These are phyloP conservation scores for Clanis bilineata DNA, from an alignment of 2,888 invertebrate genomes.

Conservation along the genomic window DNA sequence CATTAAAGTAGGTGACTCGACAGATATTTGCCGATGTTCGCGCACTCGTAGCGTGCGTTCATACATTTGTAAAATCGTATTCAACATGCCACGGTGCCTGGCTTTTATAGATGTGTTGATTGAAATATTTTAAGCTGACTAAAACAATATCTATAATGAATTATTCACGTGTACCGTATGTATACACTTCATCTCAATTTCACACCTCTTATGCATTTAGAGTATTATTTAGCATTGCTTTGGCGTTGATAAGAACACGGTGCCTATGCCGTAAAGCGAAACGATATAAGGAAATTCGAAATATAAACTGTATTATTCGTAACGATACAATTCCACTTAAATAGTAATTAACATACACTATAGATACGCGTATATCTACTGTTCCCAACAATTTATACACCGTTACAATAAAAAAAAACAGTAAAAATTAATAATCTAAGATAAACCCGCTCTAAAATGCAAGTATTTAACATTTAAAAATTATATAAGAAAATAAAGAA, in stretches of 20 bases:
- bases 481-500: too few relatives aligned
- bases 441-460: too few relatives aligned
- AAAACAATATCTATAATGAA: conserved; percentile 22
- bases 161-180: background rate
- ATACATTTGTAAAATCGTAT: conserved; percentile 32
- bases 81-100: conserved; percentile 60
- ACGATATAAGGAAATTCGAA: too few relatives aligned
- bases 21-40: background rate
- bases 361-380: too few relatives aligned
- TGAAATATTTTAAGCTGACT: conserved; percentile 56
- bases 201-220: background rate
- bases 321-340: too few relatives aligned
- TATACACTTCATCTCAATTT: background rate
- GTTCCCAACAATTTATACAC: too few relatives aligned
- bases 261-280: too few relatives aligned
- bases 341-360: too few relatives aligned
- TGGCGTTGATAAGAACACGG: background rate
- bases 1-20: background rate
- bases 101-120: conserved; percentile 51
- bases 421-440: too few relatives aligned
- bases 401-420: too few relatives aligned
- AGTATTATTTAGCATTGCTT: background rate
- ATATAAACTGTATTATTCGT: too few relatives aligned
- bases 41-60: background rate
- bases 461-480: too few relatives aligned